Evolutionary conservation across 2,113 vertebrate species (phyloP), one percentile per base, ranked within the genome.

Genomic region (human (Homo sapiens)): DNA sequence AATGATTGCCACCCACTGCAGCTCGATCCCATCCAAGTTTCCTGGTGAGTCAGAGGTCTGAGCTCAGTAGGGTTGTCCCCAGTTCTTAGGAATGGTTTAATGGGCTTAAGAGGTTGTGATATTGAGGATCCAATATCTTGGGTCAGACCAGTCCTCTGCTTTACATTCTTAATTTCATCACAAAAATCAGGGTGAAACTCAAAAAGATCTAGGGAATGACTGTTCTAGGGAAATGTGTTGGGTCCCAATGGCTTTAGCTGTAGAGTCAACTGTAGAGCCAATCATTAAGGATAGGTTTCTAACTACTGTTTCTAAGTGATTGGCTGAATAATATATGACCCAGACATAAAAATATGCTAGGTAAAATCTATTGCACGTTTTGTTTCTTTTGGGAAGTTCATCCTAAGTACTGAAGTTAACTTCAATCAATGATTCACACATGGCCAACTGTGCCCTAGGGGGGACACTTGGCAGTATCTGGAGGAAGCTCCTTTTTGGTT

Each of bases 101-200:
- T 3, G 4, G 4, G 3, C 50, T 94, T 35, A 48, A 78, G 75
- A 83, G 30, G 17, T 14, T 66, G 43, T 78, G 38, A 73, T 73
- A 57, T 0, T 8, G 52, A 79, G n/a, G 40, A 78, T 16, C 23
- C 0, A 35, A 16, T 27, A 66, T 48, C 27, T 64, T 64, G 12
- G 12, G 5, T 64, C 6, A 32, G 12, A n/a, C 45, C 32, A 40
- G 43, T 22, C 18, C 23, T 78, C 35, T 91, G 38, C 10, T 79
- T 95, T 76, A 43, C 50, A 48, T 48, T 83, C 35, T 78, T 95
- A 75, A 61, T 93, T 52, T 40, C 45, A 87, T 79, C 86, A 22
- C 35, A 59, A 32, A 64, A 40, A 40, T 14, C 13, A 17, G 48
- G 12, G 5, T 23, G 55, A 90, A 73, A 96, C 27, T 30, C 20